phyloP scores from a whole-genome alignment of 2,113 vertebrate genomes.

The Dasyornis broadbenti region DNA sequence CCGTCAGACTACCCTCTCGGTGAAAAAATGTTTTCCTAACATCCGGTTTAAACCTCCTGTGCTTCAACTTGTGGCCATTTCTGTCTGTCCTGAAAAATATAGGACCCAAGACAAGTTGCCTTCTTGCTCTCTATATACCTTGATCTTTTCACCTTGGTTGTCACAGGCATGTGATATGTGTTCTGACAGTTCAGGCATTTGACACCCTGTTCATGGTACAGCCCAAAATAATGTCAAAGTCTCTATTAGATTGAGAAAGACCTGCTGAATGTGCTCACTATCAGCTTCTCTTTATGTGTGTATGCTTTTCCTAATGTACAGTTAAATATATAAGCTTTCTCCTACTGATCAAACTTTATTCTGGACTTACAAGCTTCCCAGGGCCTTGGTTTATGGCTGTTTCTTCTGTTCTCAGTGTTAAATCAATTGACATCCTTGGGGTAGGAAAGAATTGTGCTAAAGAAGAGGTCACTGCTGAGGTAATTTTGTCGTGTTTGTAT shows the following conservation, averaged over 20 bases:
- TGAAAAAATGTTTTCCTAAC: background rate
- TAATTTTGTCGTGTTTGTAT: background rate
- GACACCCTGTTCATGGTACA: background rate
- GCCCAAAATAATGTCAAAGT: background rate
- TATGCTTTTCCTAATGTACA: background rate
- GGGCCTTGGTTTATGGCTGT: background rate
- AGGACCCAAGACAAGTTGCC: rapidly evolving
- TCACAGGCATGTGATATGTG: too few relatives aligned
- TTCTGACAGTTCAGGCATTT: background rate
- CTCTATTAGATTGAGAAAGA: background rate
- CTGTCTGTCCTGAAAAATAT: background rate
- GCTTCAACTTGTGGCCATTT: background rate
- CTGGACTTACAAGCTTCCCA: background rate
- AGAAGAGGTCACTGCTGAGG: background rate
- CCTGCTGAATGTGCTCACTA: background rate
- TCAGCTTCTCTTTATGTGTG: background rate
- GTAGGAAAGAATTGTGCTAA: background rate
- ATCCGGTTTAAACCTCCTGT: background rate
- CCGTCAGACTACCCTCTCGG: background rate
- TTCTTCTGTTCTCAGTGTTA: background rate
- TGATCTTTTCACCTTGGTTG: background rate
- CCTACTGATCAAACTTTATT: background rate
- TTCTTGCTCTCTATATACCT: background rate
- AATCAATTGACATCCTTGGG: background rate
- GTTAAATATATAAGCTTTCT: background rate